A percentile compares a stretch with the other conserved stretches of the same genome.
phyloP scores from a whole-genome alignment of 2,888 invertebrate genomes.

The Ptycholaimellus sp. region DNA sequence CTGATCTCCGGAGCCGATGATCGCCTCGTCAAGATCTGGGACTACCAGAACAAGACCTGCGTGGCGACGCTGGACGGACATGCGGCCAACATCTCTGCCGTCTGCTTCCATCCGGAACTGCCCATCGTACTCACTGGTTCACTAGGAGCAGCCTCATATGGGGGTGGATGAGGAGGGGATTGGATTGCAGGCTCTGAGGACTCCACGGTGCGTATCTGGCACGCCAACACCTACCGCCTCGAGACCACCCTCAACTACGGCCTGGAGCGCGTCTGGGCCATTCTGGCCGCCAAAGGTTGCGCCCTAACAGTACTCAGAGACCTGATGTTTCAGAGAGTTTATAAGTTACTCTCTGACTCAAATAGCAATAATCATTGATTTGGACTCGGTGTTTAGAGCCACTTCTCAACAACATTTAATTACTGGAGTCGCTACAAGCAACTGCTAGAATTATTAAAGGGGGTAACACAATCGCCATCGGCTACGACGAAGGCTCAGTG shows the following conservation, averaged over 20 bases:
- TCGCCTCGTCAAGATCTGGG: constrained; percentile 92
- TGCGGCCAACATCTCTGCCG: constrained; percentile 64
- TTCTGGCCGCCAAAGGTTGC: constrained; percentile 67
- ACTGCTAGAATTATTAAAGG: constrained; percentile 15
- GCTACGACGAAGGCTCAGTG: constrained; percentile 89
- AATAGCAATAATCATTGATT: too few species aligned
- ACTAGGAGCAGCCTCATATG: neutral
- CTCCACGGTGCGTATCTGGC: constrained; percentile 65
- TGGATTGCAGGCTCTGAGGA: constrained; percentile 43
- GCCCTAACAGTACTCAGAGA: too few species aligned
- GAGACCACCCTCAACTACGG: constrained; percentile 94
- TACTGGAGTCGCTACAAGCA: too few species aligned
- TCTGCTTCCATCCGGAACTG: constrained; percentile 89
- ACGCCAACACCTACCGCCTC: constrained; percentile 77
- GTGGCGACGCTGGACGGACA: constrained; percentile 93
- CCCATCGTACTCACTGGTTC: constrained; percentile 89
- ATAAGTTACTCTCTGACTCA: too few species aligned
- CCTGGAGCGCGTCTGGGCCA: constrained; percentile 90
- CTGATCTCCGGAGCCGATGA: constrained; percentile 96
- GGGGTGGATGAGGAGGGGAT: too few species aligned
- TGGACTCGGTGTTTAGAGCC: too few species aligned
- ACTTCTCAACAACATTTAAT: too few species aligned
- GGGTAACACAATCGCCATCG: constrained; percentile 47
- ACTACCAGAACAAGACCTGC: constrained; percentile 95
- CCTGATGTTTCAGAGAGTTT: too few species aligned